Conservation (phyloP, 2,113 vertebrate species). For the Bostrychus sinensis region DNA sequence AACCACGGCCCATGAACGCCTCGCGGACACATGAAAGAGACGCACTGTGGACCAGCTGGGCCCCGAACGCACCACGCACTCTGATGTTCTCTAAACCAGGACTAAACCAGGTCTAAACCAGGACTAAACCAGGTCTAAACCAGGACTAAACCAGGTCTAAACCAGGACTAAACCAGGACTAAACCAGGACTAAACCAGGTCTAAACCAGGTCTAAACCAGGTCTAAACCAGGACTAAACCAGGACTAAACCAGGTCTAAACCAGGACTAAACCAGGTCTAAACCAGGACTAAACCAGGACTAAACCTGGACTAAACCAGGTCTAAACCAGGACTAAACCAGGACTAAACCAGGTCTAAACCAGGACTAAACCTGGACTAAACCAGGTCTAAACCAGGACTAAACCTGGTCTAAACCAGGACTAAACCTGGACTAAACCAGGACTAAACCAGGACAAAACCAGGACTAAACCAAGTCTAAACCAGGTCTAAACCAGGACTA, state of each 20-base stretch:
- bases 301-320: background rate
- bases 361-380: too few species aligned
- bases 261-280: background rate
- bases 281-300: background rate
- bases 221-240: background rate
- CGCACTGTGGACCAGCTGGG: too few species aligned
- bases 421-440: slow-evolving; percentile 3
- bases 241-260: background rate
- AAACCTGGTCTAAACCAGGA: background rate
- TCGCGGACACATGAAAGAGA: too few species aligned
- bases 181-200: background rate
- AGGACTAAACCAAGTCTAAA: background rate
- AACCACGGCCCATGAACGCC: too few species aligned
- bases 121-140: background rate
- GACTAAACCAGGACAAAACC: background rate
- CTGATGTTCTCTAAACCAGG: too few species aligned
- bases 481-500: background rate
- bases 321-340: background rate
- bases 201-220: background rate
- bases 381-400: background rate
- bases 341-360: background rate
- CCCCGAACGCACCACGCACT: too few species aligned
- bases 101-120: background rate
- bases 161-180: background rate
- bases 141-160: background rate